These are phyloP conservation scores for Acrocephalus scirpaceus DNA, from an alignment of 2,797 vertebrate genomes.

Conservation along the genomic window DNA sequence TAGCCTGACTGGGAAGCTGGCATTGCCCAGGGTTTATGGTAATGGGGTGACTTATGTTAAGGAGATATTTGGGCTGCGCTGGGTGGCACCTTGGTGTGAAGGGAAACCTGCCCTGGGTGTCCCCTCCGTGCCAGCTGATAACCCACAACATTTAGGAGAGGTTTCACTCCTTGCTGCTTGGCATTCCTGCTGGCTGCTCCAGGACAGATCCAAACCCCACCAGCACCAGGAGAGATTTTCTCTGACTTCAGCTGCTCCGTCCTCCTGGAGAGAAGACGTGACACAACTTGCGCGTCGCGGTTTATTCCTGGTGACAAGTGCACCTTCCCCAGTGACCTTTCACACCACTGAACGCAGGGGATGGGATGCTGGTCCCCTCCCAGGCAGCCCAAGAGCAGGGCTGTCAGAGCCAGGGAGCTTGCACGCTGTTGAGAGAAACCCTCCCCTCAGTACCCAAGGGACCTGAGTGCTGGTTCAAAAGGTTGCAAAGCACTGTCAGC, in stretches of 20 bases:
- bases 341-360: fast-evolving
- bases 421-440: background rate
- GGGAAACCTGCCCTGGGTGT: background rate
- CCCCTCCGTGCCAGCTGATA: background rate
- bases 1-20: background rate
- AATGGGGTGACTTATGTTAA: background rate
- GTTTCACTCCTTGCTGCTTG: background rate
- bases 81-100: background rate
- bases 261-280: background rate
- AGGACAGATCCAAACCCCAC: background rate
- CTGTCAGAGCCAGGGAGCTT: constrained; percentile 4
- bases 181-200: background rate
- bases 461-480: constrained; percentile 30
- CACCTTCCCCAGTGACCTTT: background rate
- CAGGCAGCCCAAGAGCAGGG: constrained; percentile 23
- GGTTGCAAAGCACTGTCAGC: constrained; percentile 36
- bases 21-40: background rate
- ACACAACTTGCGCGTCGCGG: fast-evolving
- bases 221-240: background rate
- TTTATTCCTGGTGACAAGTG: constrained; percentile 56
- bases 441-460: background rate
- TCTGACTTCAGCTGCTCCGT: background rate
- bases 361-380: background rate
- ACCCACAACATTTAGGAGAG: background rate
- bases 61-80: background rate